Evolutionary conservation across 1,140 invertebrate species (phyloP).

Genomic region (Caenorhabditis briggsae): DNA sequence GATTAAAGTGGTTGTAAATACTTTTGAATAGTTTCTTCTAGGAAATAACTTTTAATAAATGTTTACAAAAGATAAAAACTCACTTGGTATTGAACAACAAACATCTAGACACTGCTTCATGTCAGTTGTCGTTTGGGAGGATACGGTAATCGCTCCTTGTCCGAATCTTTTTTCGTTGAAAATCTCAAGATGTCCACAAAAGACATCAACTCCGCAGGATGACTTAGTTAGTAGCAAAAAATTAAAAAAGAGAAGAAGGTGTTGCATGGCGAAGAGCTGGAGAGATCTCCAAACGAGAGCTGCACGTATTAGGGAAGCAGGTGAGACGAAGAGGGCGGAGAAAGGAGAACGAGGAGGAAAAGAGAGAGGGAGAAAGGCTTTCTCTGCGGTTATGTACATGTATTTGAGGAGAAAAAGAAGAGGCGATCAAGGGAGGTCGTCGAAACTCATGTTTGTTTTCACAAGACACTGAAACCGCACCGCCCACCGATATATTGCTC

Average conservation of each 20-base stretch:
- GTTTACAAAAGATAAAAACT: conserved; percentile 15
- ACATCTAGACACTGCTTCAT: conserved; percentile 66
- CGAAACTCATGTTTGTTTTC: conserved; percentile 48
- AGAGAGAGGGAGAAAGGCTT: neutral
- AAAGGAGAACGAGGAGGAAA: conserved; percentile 37
- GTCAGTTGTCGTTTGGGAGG: conserved; percentile 63
- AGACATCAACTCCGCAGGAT: conserved; percentile 58
- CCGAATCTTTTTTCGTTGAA: conserved; percentile 65
- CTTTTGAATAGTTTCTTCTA: too few species aligned
- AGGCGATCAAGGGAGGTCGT: neutral
- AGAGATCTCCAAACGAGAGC: neutral
- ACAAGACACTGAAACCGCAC: conserved; percentile 44
- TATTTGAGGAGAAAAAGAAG: conserved; percentile 18
- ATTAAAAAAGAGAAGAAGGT: neutral
- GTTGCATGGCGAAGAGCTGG: conserved; percentile 38
- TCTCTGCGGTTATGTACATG: conserved; percentile 41
- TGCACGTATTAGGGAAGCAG: conserved; percentile 33
- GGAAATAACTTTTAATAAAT: too few species aligned
- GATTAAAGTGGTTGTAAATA: neutral
- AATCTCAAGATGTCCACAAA: conserved; percentile 63
- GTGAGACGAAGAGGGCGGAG: conserved; percentile 48
- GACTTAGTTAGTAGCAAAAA: conserved; percentile 28
- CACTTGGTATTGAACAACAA: conserved; percentile 65
- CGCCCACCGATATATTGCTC: conserved; percentile 13
- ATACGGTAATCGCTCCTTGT: conserved; percentile 50